Evolutionary conservation across 2,888 invertebrate genomes (phyloP), one percentile per base, ranked within the genome.

Genomic region (Hypselothyrea guttata): DNA sequence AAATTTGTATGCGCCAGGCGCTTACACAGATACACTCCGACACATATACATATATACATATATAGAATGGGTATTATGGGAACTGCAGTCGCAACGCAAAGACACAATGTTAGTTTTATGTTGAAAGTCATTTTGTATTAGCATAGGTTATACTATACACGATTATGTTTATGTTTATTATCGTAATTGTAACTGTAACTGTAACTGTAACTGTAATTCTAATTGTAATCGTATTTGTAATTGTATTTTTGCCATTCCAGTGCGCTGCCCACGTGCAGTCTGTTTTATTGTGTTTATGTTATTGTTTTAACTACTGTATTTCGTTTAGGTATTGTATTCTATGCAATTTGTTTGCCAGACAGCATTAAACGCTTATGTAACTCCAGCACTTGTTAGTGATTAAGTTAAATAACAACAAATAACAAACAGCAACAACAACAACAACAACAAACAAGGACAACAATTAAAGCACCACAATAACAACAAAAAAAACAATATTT

Each of bases 311-410:
- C 48, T 45, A 48, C n/a, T n/a, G 44, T 69, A 34, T 31, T 46
- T 52, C 27, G 40, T 51, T 48, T 34, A 66, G 34, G n/a, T n/a
- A n/a, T 47, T 45, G 12, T 34, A 34, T 34, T 12, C 34, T 34
- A 9, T 30, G n/a, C n/a, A 18, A 18, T 22, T 41, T 16, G 28
- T 64, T 75, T 70, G 64, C 61, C 71, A 71, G 56, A 64, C 47
- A 84, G 78, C 84, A 78, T 84, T 75, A 78, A 84, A 78, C 84
- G 81, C 84, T 82, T 84, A 78, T 74, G 71, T 75, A 70, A 79
- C 63, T 71, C 64, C 62, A 64, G 72, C 79, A 79, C 75, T 79
- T 75, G 75, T 82, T 84, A 83, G 76, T 55, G 47, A 49, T 67
- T 79, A 79, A 75, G 67, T 78, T 77, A 66, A 75, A 30, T 54